Conservation (phyloP, 2,888 invertebrate species). For the Opisthograptis luteolata region DNA sequence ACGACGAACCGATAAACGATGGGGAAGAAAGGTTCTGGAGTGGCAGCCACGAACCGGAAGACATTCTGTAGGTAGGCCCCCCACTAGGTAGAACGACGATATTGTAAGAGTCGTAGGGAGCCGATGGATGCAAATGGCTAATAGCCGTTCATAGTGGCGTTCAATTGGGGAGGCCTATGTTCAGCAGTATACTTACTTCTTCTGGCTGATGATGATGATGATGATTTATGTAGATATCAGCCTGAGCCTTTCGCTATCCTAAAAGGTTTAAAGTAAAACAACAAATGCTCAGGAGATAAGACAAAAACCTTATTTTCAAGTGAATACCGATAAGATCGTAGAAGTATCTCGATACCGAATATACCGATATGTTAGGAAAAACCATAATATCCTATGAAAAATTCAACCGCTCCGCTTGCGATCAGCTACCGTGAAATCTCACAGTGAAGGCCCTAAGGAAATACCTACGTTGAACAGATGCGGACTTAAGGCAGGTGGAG, state of each 20-base stretch:
- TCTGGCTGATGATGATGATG: too few relatives aligned
- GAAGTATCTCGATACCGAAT: conserved; percentile 26
- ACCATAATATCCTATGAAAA: conserved; percentile 49
- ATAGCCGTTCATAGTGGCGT: too few relatives aligned
- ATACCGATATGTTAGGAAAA: conserved; percentile 34
- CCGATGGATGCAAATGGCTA: too few relatives aligned
- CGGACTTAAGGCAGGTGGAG: conserved; percentile 13
- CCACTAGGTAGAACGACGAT: too few relatives aligned
- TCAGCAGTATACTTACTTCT: too few relatives aligned
- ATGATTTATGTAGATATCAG: background rate
- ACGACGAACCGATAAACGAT: too few relatives aligned
- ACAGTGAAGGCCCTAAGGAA: conserved; percentile 43
- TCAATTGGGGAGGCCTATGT: too few relatives aligned
- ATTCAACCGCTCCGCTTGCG: conserved; percentile 45
- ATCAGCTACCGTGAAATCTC: conserved; percentile 48
- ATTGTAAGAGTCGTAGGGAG: too few relatives aligned
- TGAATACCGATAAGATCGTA: conserved; percentile 27
- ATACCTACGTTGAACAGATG: conserved; percentile 34
- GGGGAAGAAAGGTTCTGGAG: too few relatives aligned
- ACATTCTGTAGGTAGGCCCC: too few relatives aligned
- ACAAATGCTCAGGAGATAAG: conserved; percentile 9
- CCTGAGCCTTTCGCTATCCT: background rate
- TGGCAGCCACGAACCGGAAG: too few relatives aligned
- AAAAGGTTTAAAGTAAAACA: conserved; percentile 4
- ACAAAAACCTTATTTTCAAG: conserved; percentile 10